Base-by-base conservation (phyloP, 2,888 invertebrate species). In the Drosophila formosana region DNA sequence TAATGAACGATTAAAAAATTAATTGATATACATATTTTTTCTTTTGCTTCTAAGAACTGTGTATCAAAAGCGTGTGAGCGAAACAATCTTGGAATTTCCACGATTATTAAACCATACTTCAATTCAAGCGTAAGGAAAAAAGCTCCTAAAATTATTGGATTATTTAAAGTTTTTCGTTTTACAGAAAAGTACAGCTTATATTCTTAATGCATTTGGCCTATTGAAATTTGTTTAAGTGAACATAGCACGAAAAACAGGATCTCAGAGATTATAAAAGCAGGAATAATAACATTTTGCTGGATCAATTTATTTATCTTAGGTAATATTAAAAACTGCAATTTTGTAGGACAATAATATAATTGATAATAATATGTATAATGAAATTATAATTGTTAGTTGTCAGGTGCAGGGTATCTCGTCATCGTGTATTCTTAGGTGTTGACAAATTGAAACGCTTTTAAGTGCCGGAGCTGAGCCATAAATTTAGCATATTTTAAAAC, bases 1-100 rank as follows among this genome's bases (percentile, higher is more conserved):
- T 37, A n/a, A 5, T 4, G n/a, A n/a, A n/a, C 37, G 37, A 11
- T 37, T 37, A 37, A 11, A 37, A 37, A 37, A 11, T 37, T 4
- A 37, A 37, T 37, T 37, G 37, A 37, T 37, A n/a, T 37, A 11
- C 37, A 37, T 37, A n/a, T 37, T 37, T 11, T 37, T 34, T 11
- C 9, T 9, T 11, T 11, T 34, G 5, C n/a, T 37, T 37, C 37
- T 37, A n/a, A 37, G 37, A 37, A 37, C 37, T 37, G n/a, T n/a
- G 11, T n/a, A 37, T n/a, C 37, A n/a, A 37, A 4, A 37, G 37
- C 37, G 37, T 37, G 37, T 37, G 37, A 37, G 37, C n/a, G 5
- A 4, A n/a, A 37, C 37, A 37, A 37, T 37, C 37, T 37, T 37
- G 37, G 37, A 37, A 37, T 37, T 37, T 37, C 37, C 37, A n/a